Evolutionary conservation across 2,797 vertebrate species (phyloP), one percentile per base, ranked within the genome.

Genomic region (Tenualosa thibaudeaui): DNA sequence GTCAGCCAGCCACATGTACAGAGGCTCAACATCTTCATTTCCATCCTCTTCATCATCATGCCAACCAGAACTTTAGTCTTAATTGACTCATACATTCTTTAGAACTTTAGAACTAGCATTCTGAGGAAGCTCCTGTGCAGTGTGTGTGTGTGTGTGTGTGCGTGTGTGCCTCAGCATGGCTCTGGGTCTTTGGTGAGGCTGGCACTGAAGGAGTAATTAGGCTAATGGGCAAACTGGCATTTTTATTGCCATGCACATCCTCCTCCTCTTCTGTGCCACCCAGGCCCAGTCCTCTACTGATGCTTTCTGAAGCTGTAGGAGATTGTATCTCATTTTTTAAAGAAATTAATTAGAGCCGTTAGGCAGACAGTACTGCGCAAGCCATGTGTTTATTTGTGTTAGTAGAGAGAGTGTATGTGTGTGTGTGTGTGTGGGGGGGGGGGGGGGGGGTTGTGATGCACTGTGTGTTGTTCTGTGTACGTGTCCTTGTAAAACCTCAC

Each of bases 341-440:
- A 37, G 26, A 71, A 17, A 71, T 71, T 71, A 71, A 71, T 71
- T 71, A 71, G 65, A 17, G 65, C 65, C 65, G 31, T 37, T 71
- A 71, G 26, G 26, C 65, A 71, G 13, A 71, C 62, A 13, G 26
- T 37, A 15, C 65, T 71, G 26, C 12, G 12, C 65, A 8, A 71
- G 65, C 26, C 26, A 37, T 71, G 65, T 71, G 58, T 62, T 62
- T 62, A 71, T 31, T 31, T 40, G 65, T 71, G 65, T 71, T 68
- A 68, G 62, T 68, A 2, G 62, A 31, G 24, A 71, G 65, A 71
- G 31, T 37, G 65, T 5, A 31, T 15, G 65, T 5, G 62, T 37
- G 26, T 13, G 65, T 37, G 26, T 37, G 31, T 17, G 13, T 8
- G 24, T 1, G 60, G 13, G 60, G 17, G 60, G 19, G 17, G 53